Evolutionary conservation across 92 coral and sea anemone species (phyloP).

Genomic region (Pocillopora grandis): DNA sequence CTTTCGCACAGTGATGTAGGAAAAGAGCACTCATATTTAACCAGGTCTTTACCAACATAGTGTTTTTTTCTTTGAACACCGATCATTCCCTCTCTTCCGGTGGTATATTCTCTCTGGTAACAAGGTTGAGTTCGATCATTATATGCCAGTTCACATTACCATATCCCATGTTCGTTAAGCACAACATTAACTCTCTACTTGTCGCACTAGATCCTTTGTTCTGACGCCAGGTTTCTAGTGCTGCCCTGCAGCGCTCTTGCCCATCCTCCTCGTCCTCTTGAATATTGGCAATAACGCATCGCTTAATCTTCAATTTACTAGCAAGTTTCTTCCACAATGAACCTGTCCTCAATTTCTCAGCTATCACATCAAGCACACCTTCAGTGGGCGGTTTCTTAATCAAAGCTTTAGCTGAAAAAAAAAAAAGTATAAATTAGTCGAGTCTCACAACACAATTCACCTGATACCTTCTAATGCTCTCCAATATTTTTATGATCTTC

Average conservation of each 20-base stretch:
- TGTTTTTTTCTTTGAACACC: neutral
- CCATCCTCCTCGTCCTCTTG: neutral
- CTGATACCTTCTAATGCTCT: no score
- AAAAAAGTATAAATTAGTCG: neutral
- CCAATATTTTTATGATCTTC: no score
- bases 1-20: no score
- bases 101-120: neutral
- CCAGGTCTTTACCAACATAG: neutral
- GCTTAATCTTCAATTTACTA: neutral
- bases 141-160: conserved; percentile 29
- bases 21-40: neutral
- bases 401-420: conserved; percentile 2
- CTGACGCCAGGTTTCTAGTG: neutral
- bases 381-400: neutral
- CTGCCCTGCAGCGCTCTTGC: conserved; percentile 17
- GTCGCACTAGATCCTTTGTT: neutral
- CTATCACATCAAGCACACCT: conserved; percentile 6
- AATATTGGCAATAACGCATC: neutral
- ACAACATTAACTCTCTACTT: conserved; percentile 1
- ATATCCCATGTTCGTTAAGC: conserved; percentile 33
- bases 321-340: conserved; percentile 18
- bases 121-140: conserved; percentile 28
- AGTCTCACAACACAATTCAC: no score
- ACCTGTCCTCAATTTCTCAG: conserved; percentile 2
- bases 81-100: neutral